phyloP scores from a whole-genome alignment of 92 coral and sea anemone genomes.

The Bergia sp. region DNA sequence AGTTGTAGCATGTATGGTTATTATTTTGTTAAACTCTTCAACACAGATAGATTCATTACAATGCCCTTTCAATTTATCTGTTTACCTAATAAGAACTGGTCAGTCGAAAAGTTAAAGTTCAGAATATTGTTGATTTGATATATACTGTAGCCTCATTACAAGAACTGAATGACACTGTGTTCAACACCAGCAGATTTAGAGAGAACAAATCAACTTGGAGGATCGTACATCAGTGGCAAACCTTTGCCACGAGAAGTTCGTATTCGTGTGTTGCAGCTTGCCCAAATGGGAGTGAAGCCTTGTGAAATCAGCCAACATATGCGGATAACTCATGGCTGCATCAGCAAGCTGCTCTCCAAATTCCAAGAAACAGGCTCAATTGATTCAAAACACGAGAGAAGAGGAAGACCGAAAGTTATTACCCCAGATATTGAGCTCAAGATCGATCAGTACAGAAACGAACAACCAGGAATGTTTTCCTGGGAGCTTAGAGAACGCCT shows the following conservation, averaged over 20 bases:
- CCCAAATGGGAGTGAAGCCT: conserved; percentile 74
- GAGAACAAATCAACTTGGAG: conserved; percentile 77
- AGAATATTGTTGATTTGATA: background rate
- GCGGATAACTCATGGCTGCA: conserved; percentile 57
- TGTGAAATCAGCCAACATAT: conserved; percentile 84
- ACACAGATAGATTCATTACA: too few relatives aligned
- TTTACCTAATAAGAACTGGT: too few relatives aligned
- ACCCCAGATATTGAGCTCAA: conserved; percentile 75
- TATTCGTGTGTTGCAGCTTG: conserved; percentile 66
- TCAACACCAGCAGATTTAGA: background rate
- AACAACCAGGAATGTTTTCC: conserved; percentile 81
- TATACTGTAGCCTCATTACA: too few relatives aligned
- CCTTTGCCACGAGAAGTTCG: conserved; percentile 75
- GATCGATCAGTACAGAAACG: conserved; percentile 67
- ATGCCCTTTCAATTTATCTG: too few relatives aligned
- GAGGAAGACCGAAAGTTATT: conserved; percentile 79
- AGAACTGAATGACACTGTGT: background rate
- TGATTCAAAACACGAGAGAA: conserved; percentile 65
- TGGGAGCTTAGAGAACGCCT: conserved; percentile 87
- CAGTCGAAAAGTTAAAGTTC: too few relatives aligned
- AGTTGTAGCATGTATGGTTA: too few relatives aligned
- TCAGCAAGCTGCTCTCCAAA: conserved; percentile 73
- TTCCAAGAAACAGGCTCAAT: conserved; percentile 79
- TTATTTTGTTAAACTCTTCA: too few relatives aligned
- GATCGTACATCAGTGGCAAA: conserved; percentile 74